Base-by-base conservation (phyloP, 2,113 vertebrate species). In the Dryoscopus gambensis region DNA sequence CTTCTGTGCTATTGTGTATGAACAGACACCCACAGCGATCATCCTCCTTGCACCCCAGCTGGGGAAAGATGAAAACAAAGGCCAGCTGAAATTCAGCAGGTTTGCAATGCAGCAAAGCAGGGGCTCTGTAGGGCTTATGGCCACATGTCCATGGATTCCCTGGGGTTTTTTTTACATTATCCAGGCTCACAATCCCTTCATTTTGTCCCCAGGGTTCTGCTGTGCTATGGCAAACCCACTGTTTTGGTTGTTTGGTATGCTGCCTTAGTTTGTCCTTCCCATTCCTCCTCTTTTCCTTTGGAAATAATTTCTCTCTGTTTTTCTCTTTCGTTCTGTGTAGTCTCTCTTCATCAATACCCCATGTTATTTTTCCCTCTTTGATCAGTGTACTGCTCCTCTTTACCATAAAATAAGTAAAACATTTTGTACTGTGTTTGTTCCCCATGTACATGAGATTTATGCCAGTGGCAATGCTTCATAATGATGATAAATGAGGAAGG, bases 341-440 rank as follows among this genome's bases (percentile, higher is more conserved):
- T 88, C 67, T 92, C 53, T 90, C 70, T 88, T 33, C 1, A 0
- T 91, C 67, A 52, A 52, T 76, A 49, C n/a, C 37, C 57, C n/a
- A 55, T 77, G 82, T 91, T 95, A 71, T 62, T 96, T 87, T 93
- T 35, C 67, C 39, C 57, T 84, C 64, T 86, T 70, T 89, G 76
- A 94, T 81, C 82, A 77, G 16, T 49, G 63, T 56, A 24, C 49
- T 79, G 22, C 39, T 40, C 50, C 46, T 69, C 55, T 94, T 88
- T 93, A 89, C 63, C 60, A 78, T 71, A 52, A 90, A 93, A 93
- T 31, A 81, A 94, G 68, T 86, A 68, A 92, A 90, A 94, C 64
- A 62, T 94, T 95, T 75, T 89, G 89, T 90, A 68, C 91, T 44
- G 60, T 86, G 73, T 92, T 91, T 78, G 91, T 95, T 95, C 74